These are phyloP conservation scores for Laupala kohalensis DNA, from an alignment of 1,140 invertebrate species.

Conservation along the genomic window DNA sequence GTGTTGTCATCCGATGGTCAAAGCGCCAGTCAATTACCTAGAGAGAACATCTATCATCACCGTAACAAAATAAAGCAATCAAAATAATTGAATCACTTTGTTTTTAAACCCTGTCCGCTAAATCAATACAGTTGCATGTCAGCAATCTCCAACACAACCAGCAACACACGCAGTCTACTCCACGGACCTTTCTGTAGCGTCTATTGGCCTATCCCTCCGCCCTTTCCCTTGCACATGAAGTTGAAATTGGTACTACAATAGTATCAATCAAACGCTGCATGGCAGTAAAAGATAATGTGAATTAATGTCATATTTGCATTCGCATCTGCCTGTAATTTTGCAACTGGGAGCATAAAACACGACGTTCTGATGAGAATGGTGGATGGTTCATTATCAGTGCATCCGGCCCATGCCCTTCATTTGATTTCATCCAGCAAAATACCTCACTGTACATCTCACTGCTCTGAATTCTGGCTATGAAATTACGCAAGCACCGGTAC, in stretches of 20 bases:
- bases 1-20: background rate
- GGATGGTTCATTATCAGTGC: background rate
- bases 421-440: background rate
- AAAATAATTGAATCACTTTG: background rate
- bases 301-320: background rate
- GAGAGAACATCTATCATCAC: background rate
- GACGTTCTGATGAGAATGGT: background rate
- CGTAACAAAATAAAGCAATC: background rate
- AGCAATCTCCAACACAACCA: background rate
- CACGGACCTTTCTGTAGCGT: no score
- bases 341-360: background rate
- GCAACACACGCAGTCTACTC: no score
- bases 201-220: no score
- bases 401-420: background rate
- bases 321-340: background rate
- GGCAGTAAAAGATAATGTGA: background rate
- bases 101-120: background rate
- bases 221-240: background rate
- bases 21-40: background rate
- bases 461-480: no score
- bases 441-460: background rate
- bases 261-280: background rate
- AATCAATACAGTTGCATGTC: background rate
- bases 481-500: no score
- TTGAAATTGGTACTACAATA: background rate